A percentile compares a stretch with the other conserved stretches of the same genome.
Conservation (phyloP, 2,113 vertebrate species). For the Eulemur rufifrons region DNA sequence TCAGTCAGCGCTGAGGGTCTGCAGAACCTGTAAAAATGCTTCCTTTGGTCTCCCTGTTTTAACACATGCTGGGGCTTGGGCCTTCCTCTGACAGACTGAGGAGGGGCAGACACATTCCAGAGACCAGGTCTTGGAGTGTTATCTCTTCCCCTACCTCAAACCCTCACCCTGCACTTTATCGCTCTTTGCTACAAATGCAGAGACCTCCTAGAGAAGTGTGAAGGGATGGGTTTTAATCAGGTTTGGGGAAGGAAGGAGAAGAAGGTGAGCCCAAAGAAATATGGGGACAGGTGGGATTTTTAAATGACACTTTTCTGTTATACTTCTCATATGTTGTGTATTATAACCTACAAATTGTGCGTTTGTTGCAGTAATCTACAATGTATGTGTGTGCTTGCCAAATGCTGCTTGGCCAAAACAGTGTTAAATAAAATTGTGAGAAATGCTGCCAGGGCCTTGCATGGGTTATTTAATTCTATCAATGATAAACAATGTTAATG, state of each 20-base stretch:
- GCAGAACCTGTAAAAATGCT: neutral
- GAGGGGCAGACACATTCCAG: slow-evolving; percentile 69
- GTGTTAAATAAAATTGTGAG: slow-evolving; percentile 78
- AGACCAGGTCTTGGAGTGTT: slow-evolving; percentile 34
- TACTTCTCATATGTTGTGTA: neutral
- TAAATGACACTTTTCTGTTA: neutral
- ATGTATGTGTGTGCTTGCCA: neutral
- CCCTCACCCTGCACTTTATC: slow-evolving; percentile 62
- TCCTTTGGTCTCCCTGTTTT: neutral
- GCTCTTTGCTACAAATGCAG: slow-evolving; percentile 55
- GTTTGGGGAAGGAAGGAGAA: neutral
- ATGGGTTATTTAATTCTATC: slow-evolving; percentile 79
- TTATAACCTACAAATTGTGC: neutral
- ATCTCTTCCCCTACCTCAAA: slow-evolving; percentile 59
- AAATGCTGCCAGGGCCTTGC: slow-evolving; percentile 60
- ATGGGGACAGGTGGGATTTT: neutral
- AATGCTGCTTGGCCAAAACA: slow-evolving; percentile 48
- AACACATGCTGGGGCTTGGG: neutral
- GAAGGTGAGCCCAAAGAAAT: slow-evolving; percentile 30
- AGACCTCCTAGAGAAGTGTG: slow-evolving; percentile 58
- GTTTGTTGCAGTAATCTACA: neutral
- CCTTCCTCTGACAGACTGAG: slow-evolving; percentile 56
- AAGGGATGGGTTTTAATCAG: slow-evolving; percentile 48
- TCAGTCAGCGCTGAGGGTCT: neutral
- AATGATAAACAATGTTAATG: slow-evolving; percentile 73